phyloP scores from a whole-genome alignment of 2,888 invertebrate species.

The Andrena fulva region DNA sequence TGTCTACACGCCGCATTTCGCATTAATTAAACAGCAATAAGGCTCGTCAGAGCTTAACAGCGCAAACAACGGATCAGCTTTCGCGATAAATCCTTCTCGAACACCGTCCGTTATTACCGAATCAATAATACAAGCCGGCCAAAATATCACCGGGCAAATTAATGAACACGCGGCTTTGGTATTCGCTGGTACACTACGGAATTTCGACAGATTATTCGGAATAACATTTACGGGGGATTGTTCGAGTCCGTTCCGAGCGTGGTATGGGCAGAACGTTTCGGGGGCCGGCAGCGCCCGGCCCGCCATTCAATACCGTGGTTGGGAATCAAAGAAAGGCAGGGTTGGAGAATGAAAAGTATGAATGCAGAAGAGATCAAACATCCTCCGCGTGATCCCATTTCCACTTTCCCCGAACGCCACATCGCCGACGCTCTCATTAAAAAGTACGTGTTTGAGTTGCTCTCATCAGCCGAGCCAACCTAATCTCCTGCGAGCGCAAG shows the following conservation, averaged over 20 bases:
- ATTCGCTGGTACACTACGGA: conserved; percentile 9
- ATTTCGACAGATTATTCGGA: conserved; percentile 28
- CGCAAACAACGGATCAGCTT: neutral
- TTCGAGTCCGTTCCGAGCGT: conserved; percentile 4
- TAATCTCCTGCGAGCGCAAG: conserved; percentile 52
- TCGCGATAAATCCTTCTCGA: conserved; percentile 19
- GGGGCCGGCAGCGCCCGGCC: neutral
- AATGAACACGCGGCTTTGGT: conserved; percentile 26
- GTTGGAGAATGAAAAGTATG: conserved; percentile 5
- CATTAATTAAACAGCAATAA: conserved; percentile 28
- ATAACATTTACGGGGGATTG: conserved; percentile 16
- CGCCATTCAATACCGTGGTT: conserved; percentile 16
- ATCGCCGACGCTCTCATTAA: conserved; percentile 61
- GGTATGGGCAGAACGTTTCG: neutral
- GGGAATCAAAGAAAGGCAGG: neutral
- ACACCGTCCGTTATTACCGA: neutral
- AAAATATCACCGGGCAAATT: neutral
- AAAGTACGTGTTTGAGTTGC: conserved; percentile 69
- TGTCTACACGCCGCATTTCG: neutral
- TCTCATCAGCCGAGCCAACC: conserved; percentile 56
- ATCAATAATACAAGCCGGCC: conserved; percentile 11
- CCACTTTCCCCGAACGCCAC: conserved; percentile 47
- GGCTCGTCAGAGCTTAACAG: conserved; percentile 20
- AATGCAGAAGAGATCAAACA: conserved; percentile 54
- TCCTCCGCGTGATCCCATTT: conserved; percentile 55